Percentiles rank a stretch among this genome's conserved stretches.
These are phyloP conservation scores for Alitta virens DNA, from an alignment of 2,888 invertebrate species.

Conservation along the genomic window DNA sequence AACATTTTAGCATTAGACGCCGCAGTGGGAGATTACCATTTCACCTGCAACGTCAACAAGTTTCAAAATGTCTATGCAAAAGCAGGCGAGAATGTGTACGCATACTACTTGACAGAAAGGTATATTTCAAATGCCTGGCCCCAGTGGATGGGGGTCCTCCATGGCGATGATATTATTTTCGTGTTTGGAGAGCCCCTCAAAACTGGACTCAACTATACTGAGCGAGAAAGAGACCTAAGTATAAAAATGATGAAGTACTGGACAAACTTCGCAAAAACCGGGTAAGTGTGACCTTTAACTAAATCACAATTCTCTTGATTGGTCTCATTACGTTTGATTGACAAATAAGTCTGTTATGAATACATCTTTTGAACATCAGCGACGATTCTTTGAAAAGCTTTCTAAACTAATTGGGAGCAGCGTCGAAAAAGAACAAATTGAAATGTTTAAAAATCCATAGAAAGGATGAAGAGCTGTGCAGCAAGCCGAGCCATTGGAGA, in stretches of 20 bases:
- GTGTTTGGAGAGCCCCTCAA: slow-evolving; percentile 92
- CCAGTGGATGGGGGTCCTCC: slow-evolving; percentile 92
- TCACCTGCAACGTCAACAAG: slow-evolving; percentile 92
- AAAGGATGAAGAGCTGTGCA: too few relatives aligned
- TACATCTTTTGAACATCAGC: too few relatives aligned
- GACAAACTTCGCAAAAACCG: slow-evolving; percentile 93
- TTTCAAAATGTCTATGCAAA: slow-evolving; percentile 85
- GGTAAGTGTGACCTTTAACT: slow-evolving; percentile 67
- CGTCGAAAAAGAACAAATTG: too few relatives aligned
- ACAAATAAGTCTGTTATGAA: too few relatives aligned
- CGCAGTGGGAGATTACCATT: slow-evolving; percentile 91
- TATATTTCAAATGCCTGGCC: slow-evolving; percentile 84
- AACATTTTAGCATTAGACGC: slow-evolving; percentile 85
- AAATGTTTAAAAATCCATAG: too few relatives aligned
- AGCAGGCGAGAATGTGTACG: slow-evolving; percentile 82
- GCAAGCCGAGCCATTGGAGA: too few relatives aligned
- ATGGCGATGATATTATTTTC: slow-evolving; percentile 91
- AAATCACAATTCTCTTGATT: too few relatives aligned
- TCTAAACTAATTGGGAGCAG: too few relatives aligned
- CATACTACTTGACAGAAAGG: slow-evolving; percentile 84
- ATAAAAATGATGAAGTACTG: slow-evolving; percentile 89
- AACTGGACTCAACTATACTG: slow-evolving; percentile 77
- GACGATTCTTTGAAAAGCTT: too few relatives aligned
- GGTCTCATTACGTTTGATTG: too few relatives aligned
- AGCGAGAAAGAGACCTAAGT: slow-evolving; percentile 80